Evolutionary conservation across 2,888 invertebrate genomes (phyloP).

Genomic region (Gari tellinella): DNA sequence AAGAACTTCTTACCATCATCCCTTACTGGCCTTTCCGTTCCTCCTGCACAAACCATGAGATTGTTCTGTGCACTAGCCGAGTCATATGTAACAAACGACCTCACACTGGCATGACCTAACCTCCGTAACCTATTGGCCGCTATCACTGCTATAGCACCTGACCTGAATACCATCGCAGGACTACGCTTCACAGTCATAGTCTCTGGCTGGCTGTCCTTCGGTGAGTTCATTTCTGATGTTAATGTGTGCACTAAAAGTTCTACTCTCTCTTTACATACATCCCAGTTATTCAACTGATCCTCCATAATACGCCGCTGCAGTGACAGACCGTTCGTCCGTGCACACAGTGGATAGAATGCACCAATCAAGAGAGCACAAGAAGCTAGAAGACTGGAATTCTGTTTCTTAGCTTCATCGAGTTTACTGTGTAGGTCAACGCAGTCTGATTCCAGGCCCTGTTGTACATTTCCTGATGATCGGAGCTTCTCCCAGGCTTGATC

Average conservation of each 20-base stretch:
- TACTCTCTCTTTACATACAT: slow-evolving; percentile 74
- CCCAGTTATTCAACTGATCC: slow-evolving; percentile 75
- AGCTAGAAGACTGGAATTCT: slow-evolving; percentile 74
- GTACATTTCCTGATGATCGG: slow-evolving; percentile 74
- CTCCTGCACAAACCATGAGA: slow-evolving; percentile 76
- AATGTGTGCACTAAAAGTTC: slow-evolving; percentile 71
- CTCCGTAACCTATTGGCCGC: slow-evolving; percentile 79
- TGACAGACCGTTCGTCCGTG: slow-evolving; percentile 68
- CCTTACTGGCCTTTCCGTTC: slow-evolving; percentile 51
- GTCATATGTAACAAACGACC: slow-evolving; percentile 77
- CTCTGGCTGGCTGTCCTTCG: slow-evolving; percentile 56
- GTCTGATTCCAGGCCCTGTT: slow-evolving; percentile 81
- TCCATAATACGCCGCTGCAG: slow-evolving; percentile 77
- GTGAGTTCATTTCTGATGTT: slow-evolving; percentile 67
- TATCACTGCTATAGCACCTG: slow-evolving; percentile 77
- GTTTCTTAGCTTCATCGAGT: slow-evolving; percentile 67
- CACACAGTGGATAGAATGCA: slow-evolving; percentile 79
- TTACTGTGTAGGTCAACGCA: slow-evolving; percentile 73
- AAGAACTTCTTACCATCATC: slow-evolving; percentile 33
- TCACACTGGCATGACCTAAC: slow-evolving; percentile 63
- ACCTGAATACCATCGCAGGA: slow-evolving; percentile 76
- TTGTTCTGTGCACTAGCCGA: slow-evolving; percentile 70
- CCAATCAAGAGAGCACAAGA: slow-evolving; percentile 80
- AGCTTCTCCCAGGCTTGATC: slow-evolving; percentile 83
- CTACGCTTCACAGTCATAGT: slow-evolving; percentile 51